Percentiles rank a stretch among this genome's conserved stretches.
phyloP scores from a whole-genome alignment of 2,113 vertebrate species.

The Cervus canadensis region DNA sequence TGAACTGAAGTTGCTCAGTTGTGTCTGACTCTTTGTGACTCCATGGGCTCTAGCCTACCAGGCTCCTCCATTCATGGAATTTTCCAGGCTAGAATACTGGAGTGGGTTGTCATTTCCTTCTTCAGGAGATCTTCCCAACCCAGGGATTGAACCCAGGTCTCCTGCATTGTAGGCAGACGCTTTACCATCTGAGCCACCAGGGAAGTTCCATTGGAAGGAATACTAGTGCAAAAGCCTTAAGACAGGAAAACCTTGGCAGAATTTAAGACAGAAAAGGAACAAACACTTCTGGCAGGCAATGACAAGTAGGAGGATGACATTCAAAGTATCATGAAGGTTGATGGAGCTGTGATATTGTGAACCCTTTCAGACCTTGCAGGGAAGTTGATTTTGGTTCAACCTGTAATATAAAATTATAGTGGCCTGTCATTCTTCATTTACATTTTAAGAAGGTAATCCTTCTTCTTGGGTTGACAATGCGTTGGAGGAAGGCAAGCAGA shows the following conservation, averaged over 20 bases:
- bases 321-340: background rate
- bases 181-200: background rate
- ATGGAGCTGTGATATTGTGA: fast-evolving
- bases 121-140: background rate
- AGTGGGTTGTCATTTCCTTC: background rate
- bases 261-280: background rate
- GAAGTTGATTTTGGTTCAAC: background rate
- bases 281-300: background rate
- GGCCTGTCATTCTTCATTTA: background rate
- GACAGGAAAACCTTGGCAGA: background rate
- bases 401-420: background rate
- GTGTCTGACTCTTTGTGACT: background rate
- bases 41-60: background rate
- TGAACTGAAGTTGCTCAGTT: background rate
- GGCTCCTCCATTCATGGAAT: background rate
- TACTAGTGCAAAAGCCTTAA: background rate
- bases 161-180: background rate
- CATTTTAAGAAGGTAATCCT: background rate
- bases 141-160: background rate
- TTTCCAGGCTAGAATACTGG: background rate
- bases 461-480: background rate
- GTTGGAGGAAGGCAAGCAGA: background rate
- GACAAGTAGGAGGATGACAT: background rate
- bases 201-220: background rate
- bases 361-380: background rate